Evolutionary conservation across 2,113 vertebrate species (phyloP).

Genomic region (Centropus bengalensis): DNA sequence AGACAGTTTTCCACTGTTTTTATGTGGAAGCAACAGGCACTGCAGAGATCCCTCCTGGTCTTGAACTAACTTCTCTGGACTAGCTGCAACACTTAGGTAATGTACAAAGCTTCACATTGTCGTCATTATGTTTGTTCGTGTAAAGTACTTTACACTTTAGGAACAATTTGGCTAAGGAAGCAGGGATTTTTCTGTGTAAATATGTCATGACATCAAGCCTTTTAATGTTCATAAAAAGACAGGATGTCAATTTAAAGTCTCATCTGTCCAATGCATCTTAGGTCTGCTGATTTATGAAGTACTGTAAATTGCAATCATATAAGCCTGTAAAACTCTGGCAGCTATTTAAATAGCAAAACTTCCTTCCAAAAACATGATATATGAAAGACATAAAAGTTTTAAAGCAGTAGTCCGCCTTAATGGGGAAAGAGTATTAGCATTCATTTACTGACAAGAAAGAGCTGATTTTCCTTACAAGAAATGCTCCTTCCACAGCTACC

Average conservation of each 20-base stretch:
- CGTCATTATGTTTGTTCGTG: background rate
- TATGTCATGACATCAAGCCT: slow-evolving; percentile 53
- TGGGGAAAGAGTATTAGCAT: slow-evolving; percentile 50
- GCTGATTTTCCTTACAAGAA: slow-evolving; percentile 59
- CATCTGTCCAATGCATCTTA: slow-evolving; percentile 48
- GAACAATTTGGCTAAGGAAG: slow-evolving; percentile 30
- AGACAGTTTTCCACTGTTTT: background rate
- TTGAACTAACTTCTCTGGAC: background rate
- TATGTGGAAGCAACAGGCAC: background rate
- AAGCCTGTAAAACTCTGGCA: slow-evolving; percentile 67
- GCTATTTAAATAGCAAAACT: slow-evolving; percentile 74
- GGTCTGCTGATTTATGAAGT: slow-evolving; percentile 74
- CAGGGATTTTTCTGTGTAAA: slow-evolving; percentile 29
- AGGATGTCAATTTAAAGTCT: slow-evolving; percentile 69
- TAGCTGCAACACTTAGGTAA: background rate
- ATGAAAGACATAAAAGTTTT: slow-evolving; percentile 67
- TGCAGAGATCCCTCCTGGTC: background rate
- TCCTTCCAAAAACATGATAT: slow-evolving; percentile 70
- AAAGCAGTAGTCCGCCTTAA: slow-evolving; percentile 58
- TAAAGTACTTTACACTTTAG: background rate
- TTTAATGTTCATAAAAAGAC: slow-evolving; percentile 67
- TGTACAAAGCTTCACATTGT: background rate
- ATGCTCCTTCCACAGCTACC: background rate
- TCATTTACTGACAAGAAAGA: slow-evolving; percentile 53
- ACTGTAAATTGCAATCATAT: slow-evolving; percentile 66